Evolutionary conservation across 2,888 invertebrate species (phyloP).

Genomic region (Steinernema scapterisci): DNA sequence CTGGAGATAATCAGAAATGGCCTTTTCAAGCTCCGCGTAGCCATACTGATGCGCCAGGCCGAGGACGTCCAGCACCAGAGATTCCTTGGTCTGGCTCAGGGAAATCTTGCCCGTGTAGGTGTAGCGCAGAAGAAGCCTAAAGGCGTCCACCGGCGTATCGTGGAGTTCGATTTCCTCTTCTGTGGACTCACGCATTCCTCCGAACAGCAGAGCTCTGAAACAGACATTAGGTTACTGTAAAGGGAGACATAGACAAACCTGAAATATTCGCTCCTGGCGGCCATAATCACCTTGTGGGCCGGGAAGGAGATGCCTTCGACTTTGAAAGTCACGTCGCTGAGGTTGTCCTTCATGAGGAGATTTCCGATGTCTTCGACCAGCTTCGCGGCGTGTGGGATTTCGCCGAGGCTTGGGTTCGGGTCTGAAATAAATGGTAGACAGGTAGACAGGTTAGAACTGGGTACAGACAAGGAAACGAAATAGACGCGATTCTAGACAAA

Average conservation of each 20-base stretch:
- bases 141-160: slow-evolving; percentile 22
- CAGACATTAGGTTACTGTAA: neutral
- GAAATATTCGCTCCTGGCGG: slow-evolving; percentile 94
- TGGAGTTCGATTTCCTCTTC: slow-evolving; percentile 73
- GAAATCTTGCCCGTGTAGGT: slow-evolving; percentile 82
- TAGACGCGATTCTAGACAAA: too few species aligned
- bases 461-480: too few species aligned
- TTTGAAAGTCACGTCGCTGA: slow-evolving; percentile 79
- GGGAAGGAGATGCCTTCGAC: slow-evolving; percentile 77
- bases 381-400: slow-evolving; percentile 77
- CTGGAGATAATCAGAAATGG: slow-evolving; percentile 89
- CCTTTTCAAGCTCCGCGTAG: slow-evolving; percentile 85
- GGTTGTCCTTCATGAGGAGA: slow-evolving; percentile 83
- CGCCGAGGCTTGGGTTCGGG: slow-evolving; percentile 69
- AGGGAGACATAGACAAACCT: slow-evolving; percentile 71
- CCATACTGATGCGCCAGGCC: slow-evolving; percentile 95
- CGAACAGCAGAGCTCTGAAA: slow-evolving; percentile 73
- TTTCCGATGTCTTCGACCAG: slow-evolving; percentile 84
- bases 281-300: slow-evolving; percentile 84
- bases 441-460: too few species aligned
- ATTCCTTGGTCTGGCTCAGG: slow-evolving; percentile 72
- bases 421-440: slow-evolving; percentile 32
- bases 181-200: slow-evolving; percentile 75
- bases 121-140: slow-evolving; percentile 80
- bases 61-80: slow-evolving; percentile 73